Evolutionary conservation across 92 coral and sea anemone species (phyloP), one percentile per base, ranked within the genome.

Genomic region (Epizoanthus rinbou): DNA sequence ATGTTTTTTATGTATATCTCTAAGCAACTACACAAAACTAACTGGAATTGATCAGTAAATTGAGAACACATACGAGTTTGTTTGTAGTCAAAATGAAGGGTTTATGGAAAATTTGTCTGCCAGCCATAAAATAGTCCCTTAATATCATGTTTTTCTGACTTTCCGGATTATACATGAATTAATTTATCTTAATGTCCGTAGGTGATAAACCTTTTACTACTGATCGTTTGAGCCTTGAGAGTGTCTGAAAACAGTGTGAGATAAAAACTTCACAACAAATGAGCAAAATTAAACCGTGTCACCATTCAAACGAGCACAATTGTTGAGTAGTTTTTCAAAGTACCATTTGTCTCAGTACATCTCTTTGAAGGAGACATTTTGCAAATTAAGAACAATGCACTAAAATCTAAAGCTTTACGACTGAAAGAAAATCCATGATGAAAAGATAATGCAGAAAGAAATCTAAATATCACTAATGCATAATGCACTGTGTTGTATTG

Each of bases 11-110:
- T 28, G 3, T 74, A 53, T 52, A 56, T 53, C 28, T 16, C 65
- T 56, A 53, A 54, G 80, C 80, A 74, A 74, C 80, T 8, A 21
- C 6, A 54, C 57, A 18, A 18, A 53, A 74, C 57, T 52, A 53
- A 74, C 57, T 52, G 23, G 22, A 52, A 17, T 8, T 19, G 1
- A 8, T 17, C 16, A 10, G 4, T 74, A 56, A 25, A 54, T 17
- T 28, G 24, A 52, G 23, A 74, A 54, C 31, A 56, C 7, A 5
- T 14, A 23, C 57, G 25, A 18, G 39, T 21, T 9, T 39, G 33
- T 50, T 22, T 11, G 35, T 4, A 23, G 24, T 43, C 18, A 17
- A 16, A 71, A 50, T 11, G 2, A 10, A 50, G 15, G 14, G 54
- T 50, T 50, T 11, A 50, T 10, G 54, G 3, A 15, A 9, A 1